phyloP scores from a whole-genome alignment of 1,140 invertebrate genomes.

The Drosophila guanche region DNA sequence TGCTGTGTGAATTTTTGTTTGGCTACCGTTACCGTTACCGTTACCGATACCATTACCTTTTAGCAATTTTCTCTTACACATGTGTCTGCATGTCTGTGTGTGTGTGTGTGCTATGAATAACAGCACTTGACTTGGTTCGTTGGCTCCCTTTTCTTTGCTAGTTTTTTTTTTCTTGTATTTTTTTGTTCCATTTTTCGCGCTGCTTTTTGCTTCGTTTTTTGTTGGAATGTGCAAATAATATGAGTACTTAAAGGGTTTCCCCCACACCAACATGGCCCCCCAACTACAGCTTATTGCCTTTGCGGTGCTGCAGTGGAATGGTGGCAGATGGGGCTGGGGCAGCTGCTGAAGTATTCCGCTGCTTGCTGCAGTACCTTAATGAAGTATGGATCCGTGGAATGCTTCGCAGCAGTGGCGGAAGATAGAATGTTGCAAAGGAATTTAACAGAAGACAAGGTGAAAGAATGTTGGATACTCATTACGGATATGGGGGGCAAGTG shows the following conservation, averaged over 20 bases:
- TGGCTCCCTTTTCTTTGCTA: constrained; percentile 39
- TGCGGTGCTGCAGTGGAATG: not conserved
- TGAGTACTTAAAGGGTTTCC: constrained; percentile 68
- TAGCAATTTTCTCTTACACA: constrained; percentile 58
- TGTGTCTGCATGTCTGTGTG: constrained; percentile 30
- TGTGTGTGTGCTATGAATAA: constrained; percentile 70
- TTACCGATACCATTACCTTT: constrained; percentile 65
- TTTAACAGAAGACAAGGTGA: not conserved
- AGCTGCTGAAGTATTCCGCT: not conserved
- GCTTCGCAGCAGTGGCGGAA: constrained; percentile 8
- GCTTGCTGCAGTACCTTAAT: constrained; percentile 18
- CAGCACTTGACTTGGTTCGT: constrained; percentile 72
- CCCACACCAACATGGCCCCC: constrained; percentile 13
- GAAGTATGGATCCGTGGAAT: constrained; percentile 46
- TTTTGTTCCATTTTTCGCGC: constrained; percentile 42
- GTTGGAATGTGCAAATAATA: constrained; percentile 68
- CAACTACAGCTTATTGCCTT: not conserved
- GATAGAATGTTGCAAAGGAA: constrained; percentile 25
- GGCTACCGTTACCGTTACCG: constrained; percentile 52
- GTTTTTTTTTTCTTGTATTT: constrained; percentile 1
- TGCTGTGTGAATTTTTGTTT: constrained; percentile 50
- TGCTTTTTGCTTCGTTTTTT: constrained; percentile 22
- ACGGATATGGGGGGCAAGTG: not conserved
- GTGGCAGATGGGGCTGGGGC: not conserved
- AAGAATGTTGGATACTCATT: constrained; percentile 38